Evolutionary conservation across 53 echinoderm and acorn worm genomes (phyloP).

Genomic region (Zoroaster sp.): DNA sequence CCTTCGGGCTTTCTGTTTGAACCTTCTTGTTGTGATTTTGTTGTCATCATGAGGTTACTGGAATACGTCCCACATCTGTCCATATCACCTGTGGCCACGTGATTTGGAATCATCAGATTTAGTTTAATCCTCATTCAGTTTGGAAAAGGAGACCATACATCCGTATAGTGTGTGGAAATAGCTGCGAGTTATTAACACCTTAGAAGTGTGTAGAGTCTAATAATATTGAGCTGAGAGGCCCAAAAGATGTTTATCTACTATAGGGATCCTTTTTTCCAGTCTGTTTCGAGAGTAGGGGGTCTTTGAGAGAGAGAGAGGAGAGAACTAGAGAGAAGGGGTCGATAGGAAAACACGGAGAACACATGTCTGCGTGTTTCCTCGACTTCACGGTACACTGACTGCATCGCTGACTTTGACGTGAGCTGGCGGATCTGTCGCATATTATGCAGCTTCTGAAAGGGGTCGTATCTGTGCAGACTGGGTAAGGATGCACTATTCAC

Average conservation of each 20-base stretch:
- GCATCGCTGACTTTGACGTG: background rate
- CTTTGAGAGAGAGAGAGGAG: background rate
- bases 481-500: no score
- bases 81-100: no score
- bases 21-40: no score
- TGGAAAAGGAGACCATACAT: background rate
- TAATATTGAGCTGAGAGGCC: background rate
- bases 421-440: no score
- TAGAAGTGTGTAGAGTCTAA: background rate
- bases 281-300: background rate
- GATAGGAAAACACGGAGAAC: background rate
- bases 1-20: no score
- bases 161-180: background rate
- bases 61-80: no score
- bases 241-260: background rate
- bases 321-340: background rate
- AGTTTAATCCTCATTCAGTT: background rate
- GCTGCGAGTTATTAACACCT: background rate
- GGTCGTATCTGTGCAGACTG: background rate
- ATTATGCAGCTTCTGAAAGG: background rate
- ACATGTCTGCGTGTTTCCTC: background rate
- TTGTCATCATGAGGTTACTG: no score
- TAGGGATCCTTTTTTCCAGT: background rate
- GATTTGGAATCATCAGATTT: no score
- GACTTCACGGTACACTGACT: background rate